Evolutionary conservation across 2,797 vertebrate species (phyloP).

Genomic region (Lepus townsendii): DNA sequence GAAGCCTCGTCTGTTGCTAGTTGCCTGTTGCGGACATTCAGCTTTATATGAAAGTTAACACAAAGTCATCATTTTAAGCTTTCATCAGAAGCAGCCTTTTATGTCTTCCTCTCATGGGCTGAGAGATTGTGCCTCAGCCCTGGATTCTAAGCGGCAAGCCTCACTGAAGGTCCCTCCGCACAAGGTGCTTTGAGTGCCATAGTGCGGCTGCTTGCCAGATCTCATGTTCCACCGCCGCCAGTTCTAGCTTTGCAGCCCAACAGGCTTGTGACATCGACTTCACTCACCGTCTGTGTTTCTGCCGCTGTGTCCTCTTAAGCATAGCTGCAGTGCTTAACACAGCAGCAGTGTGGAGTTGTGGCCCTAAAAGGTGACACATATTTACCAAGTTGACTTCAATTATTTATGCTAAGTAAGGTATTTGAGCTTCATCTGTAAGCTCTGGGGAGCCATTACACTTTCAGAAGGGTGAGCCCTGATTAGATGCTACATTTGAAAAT

Average conservation of each 20-base stretch:
- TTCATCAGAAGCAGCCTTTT: background rate
- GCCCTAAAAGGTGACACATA: background rate
- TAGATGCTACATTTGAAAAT: background rate
- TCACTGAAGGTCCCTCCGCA: background rate
- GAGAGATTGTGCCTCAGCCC: background rate
- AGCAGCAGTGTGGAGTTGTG: background rate
- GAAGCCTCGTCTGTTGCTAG: background rate
- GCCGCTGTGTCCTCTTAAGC: background rate
- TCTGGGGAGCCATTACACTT: background rate
- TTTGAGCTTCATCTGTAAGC: background rate
- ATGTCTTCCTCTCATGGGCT: background rate
- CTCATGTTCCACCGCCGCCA: background rate
- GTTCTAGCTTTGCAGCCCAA: background rate
- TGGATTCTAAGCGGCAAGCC: background rate
- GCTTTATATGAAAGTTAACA: background rate
- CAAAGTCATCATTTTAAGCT: background rate
- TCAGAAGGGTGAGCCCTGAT: background rate
- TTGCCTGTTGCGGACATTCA: background rate
- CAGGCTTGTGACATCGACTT: background rate
- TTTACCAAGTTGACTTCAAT: constrained; percentile 7
- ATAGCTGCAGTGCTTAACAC: background rate
- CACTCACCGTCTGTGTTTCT: background rate
- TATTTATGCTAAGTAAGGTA: background rate
- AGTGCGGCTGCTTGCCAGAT: background rate
- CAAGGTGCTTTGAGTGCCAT: background rate